A percentile compares a stretch with the other conserved stretches of the same genome.
Conservation (phyloP, 2,888 invertebrate genomes). For the Drosophila nigricruria region DNA sequence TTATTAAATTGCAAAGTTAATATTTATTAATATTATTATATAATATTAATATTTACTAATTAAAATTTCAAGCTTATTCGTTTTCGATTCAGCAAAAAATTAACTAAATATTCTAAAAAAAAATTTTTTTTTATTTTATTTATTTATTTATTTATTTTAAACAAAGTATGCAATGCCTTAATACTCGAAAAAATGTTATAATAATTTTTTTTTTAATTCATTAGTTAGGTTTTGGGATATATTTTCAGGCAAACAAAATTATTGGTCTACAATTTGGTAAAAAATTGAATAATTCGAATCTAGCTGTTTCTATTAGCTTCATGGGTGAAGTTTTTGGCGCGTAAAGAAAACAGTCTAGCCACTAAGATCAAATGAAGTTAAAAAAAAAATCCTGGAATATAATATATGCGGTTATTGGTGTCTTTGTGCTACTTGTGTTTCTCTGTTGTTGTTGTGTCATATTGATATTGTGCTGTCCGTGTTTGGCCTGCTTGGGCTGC, state of each 20-base stretch:
- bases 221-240: too few relatives aligned
- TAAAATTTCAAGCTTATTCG: too few relatives aligned
- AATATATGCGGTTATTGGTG: neutral
- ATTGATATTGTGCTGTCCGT: conserved; percentile 27
- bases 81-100: neutral
- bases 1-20: too few relatives aligned
- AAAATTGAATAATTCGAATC: neutral
- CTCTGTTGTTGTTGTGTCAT: conserved; percentile 14
- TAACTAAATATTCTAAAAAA: neutral
- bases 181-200: neutral
- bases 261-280: neutral
- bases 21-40: too few relatives aligned
- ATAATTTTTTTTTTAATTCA: neutral
- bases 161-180: conserved; percentile 12
- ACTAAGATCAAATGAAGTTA: neutral
- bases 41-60: too few relatives aligned
- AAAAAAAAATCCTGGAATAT: neutral
- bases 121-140: too few relatives aligned
- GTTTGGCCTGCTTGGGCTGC: conserved; percentile 5
- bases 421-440: neutral
- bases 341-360: neutral
- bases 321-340: neutral
- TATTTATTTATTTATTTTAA: too few relatives aligned
- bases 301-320: neutral
- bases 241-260: neutral